A percentile compares a stretch with the other conserved stretches of the same genome.
phyloP scores from a whole-genome alignment of 2,888 invertebrate species.

The Drosophila algonquin region DNA sequence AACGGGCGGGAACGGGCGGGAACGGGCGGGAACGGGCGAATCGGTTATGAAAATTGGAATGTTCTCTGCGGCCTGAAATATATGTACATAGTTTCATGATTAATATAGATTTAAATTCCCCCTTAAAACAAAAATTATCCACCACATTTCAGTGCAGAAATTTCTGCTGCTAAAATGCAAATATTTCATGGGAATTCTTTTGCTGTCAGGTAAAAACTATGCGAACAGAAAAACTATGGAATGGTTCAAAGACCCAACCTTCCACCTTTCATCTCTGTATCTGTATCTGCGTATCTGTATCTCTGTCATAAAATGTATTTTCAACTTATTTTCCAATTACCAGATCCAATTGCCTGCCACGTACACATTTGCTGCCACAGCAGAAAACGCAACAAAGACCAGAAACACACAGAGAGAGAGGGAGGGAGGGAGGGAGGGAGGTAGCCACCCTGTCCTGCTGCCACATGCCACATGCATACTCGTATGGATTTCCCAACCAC shows the following conservation, averaged over 20 bases:
- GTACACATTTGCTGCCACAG: constrained; percentile 13
- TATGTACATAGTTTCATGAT: constrained; percentile 32
- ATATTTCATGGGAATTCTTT: constrained; percentile 9
- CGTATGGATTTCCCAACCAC: constrained; percentile 42
- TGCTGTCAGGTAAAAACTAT: not conserved
- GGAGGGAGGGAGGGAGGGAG: too few relatives aligned
- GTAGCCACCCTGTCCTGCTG: too few relatives aligned
- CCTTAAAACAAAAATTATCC: constrained; percentile 41
- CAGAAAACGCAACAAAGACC: constrained; percentile 36
- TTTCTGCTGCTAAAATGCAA: constrained; percentile 6
- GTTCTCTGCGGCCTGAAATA: constrained; percentile 31
- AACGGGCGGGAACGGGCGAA: constrained; percentile 1
- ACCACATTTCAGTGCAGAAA: constrained; percentile 23
- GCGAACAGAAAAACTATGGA: not conserved
- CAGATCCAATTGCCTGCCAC: constrained; percentile 38
- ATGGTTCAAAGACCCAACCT: constrained; percentile 34
- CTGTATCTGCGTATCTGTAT: not conserved
- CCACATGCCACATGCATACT: constrained; percentile 17
- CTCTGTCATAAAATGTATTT: constrained; percentile 31
- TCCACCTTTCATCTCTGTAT: not conserved
- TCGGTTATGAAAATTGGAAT: constrained; percentile 23
- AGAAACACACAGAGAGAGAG: constrained; percentile 7
- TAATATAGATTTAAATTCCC: constrained; percentile 41
- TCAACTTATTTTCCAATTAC: constrained; percentile 53
- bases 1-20: not conserved